Base-by-base conservation (phyloP, 2,888 invertebrate species). In the Crossocerus cetratus region DNA sequence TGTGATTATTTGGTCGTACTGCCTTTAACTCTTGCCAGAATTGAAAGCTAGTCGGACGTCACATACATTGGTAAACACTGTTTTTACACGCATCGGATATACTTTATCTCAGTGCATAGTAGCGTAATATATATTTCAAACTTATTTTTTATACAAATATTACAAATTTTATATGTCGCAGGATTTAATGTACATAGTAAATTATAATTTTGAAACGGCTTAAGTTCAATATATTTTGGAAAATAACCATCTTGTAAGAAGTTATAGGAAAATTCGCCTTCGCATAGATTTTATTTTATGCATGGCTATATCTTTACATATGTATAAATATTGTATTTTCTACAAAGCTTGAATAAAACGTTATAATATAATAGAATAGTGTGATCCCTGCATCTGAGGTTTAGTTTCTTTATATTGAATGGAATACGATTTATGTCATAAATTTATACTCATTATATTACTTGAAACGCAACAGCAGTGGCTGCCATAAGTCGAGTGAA, bases 391-490 rank as follows among this genome's bases (percentile, higher is more conserved):
- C 64, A 44, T 42, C 56, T 69, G 32, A 59, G 21, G 66, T 44
- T 57, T 44, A 11, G 61, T 53, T 58, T 45, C 57, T 11, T 54
- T 44, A 68, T 60, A 53, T 65, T 43, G 65, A 71, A 68, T 67
- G 72, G 69, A 72, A 72, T 65, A 73, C 74, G 65, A 76, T 82
- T 86, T 86, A 85, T 83, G 86, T 74, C 74, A 71, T 77, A 78
- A 71, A 62, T 81, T 75, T 73, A 76, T 79, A 76, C 32, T 32
- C 11, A 32, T 32, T 8, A 77, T 74, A 70, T 81, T 77, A 78
- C 77, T 74, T 78, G 70, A 81, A 83, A 84, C 75, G 81, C 66
- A 84, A 82, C 78, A 76, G 76, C 76, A 82, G 22, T 69, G 74
- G 77, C 60, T 69, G 67, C 69, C 58, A 58, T 74, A 75, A 55